Percentiles rank a stretch among this genome's conserved stretches.
phyloP scores from a whole-genome alignment of 1,140 invertebrate species.

The Brachionus rotundiformis region DNA sequence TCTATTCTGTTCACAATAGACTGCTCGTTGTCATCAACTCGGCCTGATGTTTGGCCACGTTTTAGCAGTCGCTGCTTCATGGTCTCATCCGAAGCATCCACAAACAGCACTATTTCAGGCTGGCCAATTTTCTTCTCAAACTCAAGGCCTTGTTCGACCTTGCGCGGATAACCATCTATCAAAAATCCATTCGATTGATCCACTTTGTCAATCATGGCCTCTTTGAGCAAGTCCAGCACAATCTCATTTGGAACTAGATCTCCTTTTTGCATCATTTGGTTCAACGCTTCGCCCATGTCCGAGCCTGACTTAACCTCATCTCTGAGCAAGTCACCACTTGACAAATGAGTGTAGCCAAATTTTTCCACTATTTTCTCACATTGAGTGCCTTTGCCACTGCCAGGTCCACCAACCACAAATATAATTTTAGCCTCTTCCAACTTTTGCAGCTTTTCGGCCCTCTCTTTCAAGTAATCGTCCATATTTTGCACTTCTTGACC shows the following conservation, averaged over 20 bases:
- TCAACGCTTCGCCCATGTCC: slow-evolving; percentile 64
- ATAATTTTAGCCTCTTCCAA: slow-evolving; percentile 30
- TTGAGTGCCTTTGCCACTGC: slow-evolving; percentile 66
- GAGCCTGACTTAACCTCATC: slow-evolving; percentile 64
- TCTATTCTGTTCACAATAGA: slow-evolving; percentile 77
- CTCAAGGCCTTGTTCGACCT: slow-evolving; percentile 86
- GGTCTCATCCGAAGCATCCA: slow-evolving; percentile 81
- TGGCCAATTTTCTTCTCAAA: slow-evolving; percentile 70
- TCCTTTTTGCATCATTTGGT: slow-evolving; percentile 75
- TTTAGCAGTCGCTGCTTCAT: slow-evolving; percentile 81
- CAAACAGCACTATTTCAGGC: slow-evolving; percentile 78
- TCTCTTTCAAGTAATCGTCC: slow-evolving; percentile 1
- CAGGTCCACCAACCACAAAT: slow-evolving; percentile 61
- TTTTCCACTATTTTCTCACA: slow-evolving; percentile 64
- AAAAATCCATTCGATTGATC: slow-evolving; percentile 89
- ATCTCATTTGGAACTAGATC: slow-evolving; percentile 72
- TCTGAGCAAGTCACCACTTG: slow-evolving; percentile 64
- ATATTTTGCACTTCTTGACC: background rate
- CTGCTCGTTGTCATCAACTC: slow-evolving; percentile 90
- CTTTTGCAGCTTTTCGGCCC: slow-evolving; percentile 23
- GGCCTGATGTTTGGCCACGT: slow-evolving; percentile 76
- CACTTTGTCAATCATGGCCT: slow-evolving; percentile 79
- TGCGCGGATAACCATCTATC: slow-evolving; percentile 97
- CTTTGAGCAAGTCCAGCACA: slow-evolving; percentile 65
- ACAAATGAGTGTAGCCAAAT: slow-evolving; percentile 65